Conservation (phyloP, 1,140 invertebrate genomes). For the Drosophila mauritiana region DNA sequence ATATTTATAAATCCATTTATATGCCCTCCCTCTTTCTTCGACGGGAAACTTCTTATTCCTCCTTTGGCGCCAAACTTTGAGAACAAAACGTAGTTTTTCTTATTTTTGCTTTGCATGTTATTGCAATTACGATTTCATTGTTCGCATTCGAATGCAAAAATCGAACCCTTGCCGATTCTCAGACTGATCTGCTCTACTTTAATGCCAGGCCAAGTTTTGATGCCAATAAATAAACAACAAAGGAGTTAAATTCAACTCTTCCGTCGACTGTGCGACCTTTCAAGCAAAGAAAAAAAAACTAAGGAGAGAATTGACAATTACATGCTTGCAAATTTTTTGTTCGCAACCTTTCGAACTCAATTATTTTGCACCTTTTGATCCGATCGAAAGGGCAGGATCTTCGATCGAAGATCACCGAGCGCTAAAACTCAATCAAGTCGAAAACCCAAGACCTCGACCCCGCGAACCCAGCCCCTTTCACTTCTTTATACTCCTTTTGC, state of each 20-base stretch:
- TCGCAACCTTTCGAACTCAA: constrained; percentile 69
- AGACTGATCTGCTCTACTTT: constrained; percentile 55
- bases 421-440: constrained; percentile 79
- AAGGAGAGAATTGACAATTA: constrained; percentile 72
- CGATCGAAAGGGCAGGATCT: constrained; percentile 57
- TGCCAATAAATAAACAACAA: constrained; percentile 82
- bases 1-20: constrained; percentile 28
- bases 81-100: constrained; percentile 19
- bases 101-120: constrained; percentile 71
- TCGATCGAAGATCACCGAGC: constrained; percentile 47
- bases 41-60: constrained; percentile 2
- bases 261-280: constrained; percentile 21
- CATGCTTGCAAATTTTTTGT: constrained; percentile 83
- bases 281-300: constrained; percentile 8
- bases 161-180: constrained; percentile 55
- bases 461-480: constrained; percentile 43
- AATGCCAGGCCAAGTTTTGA: constrained; percentile 33
- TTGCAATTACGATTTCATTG: constrained; percentile 75
- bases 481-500: constrained; percentile 16
- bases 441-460: constrained; percentile 65
- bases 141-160: constrained; percentile 63
- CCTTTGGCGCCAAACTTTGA: constrained; percentile 61
- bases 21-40: neutral
- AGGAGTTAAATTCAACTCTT: constrained; percentile 75
- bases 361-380: constrained; percentile 82